Base-by-base conservation (phyloP, 1,140 invertebrate species). In the Lordiphosa mommai region DNA sequence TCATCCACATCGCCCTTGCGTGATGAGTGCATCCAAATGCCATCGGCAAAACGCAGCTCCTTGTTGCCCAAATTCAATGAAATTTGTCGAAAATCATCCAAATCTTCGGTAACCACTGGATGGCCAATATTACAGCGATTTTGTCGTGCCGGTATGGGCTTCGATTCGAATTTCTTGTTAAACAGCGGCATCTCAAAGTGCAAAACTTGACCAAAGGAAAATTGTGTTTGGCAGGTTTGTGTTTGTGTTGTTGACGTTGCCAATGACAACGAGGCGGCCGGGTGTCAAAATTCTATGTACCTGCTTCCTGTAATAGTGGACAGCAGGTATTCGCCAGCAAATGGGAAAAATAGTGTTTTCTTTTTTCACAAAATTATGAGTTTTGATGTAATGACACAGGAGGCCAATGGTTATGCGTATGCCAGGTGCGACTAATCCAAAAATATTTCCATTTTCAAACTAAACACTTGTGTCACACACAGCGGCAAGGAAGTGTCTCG, bases 91-190 rank as follows among this genome's bases (percentile, higher is more conserved):
- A 71, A 88, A 13, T 88, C 77, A 1, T 88, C 72, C 4, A 88
- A 33, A 6, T 88, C 77, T 48, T 88, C 87, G 27, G 36, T 77
- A 1, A 80, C 65, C 33, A 71, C 44, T 0, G 87, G 73, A 61
- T 59, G 76, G 0, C 73, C 77, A 33, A 73, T 88, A 47, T 86
- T 87, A 34, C 72, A 86, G 1, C 87, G 70, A 20, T 48, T 67
- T 10, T 59, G 51, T 12, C 87, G 80, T 13, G 65, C 41, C 4
- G 87, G 87, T 32, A 85, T 77, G 2, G 73, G 80, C 13, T 88
- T 88, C 13, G 84, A 61, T 33, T 88, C 87, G 16, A 87, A 88
- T 63, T 88, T 88, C 50, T 86, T 88, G 57, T 85, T 85, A 37
- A 88, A 88, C 30, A 88, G 41, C 37, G 87, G 87, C 87, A 88